Percentiles rank a stretch among this genome's conserved stretches.
Conservation (phyloP, 1,140 invertebrate species). For the Macrocentrus cingulum region DNA sequence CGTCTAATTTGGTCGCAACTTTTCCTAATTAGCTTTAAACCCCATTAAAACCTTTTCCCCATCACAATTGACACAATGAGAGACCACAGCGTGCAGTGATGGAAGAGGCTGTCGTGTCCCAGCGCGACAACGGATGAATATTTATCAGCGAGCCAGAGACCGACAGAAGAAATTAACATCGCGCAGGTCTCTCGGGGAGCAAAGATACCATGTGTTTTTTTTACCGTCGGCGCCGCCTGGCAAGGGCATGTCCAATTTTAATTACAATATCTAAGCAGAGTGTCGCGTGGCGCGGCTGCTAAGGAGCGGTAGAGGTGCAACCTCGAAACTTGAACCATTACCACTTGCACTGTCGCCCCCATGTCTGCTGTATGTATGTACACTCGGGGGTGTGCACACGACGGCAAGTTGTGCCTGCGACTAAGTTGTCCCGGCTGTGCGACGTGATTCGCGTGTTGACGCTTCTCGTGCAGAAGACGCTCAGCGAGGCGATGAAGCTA, state of each 20-base stretch:
- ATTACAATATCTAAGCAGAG: conserved; percentile 38
- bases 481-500: conserved; percentile 5
- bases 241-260: conserved; percentile 38
- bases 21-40: no score
- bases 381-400: conserved; percentile 21
- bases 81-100: no score
- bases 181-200: neutral
- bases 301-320: conserved; percentile 10
- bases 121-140: conserved; percentile 43
- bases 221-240: neutral
- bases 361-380: conserved; percentile 7
- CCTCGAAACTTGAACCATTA: conserved; percentile 39
- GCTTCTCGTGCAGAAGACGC: conserved; percentile 16
- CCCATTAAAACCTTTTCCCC: no score
- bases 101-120: no score
- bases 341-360: conserved; percentile 9
- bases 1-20: no score
- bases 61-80: no score
- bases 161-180: conserved; percentile 36
- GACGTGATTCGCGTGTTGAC: conserved; percentile 40
- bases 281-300: conserved; percentile 16
- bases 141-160: conserved; percentile 32
- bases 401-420: conserved; percentile 30
- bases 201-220: neutral
- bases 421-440: conserved; percentile 30